Base-by-base conservation (phyloP, 2,797 vertebrate genomes). In the Scolopax bukidnonensis region DNA sequence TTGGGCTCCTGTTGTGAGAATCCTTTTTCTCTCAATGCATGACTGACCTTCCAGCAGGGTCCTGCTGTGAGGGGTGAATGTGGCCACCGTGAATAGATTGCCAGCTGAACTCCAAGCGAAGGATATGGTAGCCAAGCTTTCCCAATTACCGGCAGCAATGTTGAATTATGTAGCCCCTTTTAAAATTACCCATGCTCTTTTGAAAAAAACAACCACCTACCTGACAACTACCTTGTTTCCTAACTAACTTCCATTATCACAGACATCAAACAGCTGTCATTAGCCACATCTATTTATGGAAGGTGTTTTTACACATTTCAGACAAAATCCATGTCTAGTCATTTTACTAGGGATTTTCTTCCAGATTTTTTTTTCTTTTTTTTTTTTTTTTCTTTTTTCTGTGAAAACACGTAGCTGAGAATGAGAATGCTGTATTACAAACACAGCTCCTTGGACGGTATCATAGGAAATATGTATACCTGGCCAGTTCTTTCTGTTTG, bases 1-100 rank as follows among this genome's bases (percentile, higher is more conserved):
- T 51, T 93, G 77, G 84, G 70, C 82, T 79, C 93, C 95, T 14
- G 81, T 91, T 79, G 93, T 8, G 89, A 95, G 87, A 88, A 90
- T 63, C 48, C 69, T 74, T 95, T 86, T 89, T 51, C 63, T 38
- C 71, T 90, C 93, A 73, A 84, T 74, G 70, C 61, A 50, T 59
- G 90, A 73, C n/a, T 92, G 92, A 85, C 89, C 91, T 92, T 63
- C 70, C 56, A 81, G 41, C 13, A 47, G 75, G 77, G 25, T 47
- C 77, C 90, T 89, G 53, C 82, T 69, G 74, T 0, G 57, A 30
- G 48, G 30, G 65, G 54, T 64, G 70, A 89, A 73, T 83, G 79
- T 41, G 27, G 40, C 54, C 68, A 50, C 19, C 47, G 50, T 30
- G 4, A 89, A 30, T 1, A 27, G 28, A 40, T 82, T 86, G 79